Conservation (phyloP, 2,797 vertebrate genomes). For the Tamandua tetradactyla region DNA sequence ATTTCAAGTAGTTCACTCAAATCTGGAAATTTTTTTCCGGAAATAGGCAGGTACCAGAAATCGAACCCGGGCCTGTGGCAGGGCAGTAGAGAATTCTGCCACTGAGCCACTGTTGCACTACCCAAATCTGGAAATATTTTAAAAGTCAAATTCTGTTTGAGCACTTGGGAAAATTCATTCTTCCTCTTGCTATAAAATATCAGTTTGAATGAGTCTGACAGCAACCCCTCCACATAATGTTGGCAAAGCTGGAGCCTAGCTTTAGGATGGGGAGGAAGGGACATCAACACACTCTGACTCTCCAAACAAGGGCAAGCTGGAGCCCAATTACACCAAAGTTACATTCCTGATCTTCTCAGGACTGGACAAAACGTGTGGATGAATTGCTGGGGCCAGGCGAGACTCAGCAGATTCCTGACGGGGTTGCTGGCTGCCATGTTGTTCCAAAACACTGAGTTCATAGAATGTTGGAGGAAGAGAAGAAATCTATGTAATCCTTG, state of each 20-base stretch:
- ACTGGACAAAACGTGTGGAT: constrained; percentile 26
- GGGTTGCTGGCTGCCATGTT: too few species aligned
- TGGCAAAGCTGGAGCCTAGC: not conserved
- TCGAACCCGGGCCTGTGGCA: too few species aligned
- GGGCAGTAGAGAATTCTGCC: too few species aligned
- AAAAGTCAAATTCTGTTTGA: not conserved
- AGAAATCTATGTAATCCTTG: not conserved
- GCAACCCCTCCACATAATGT: not conserved
- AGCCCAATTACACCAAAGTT: constrained; percentile 82
- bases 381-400: not conserved
- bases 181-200: not conserved
- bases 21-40: too few species aligned
- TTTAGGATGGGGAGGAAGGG: not conserved
- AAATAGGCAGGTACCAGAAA: too few species aligned
- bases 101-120: too few species aligned
- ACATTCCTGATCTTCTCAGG: constrained; percentile 81
- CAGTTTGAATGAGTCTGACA: rapidly evolving
- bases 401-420: constrained; percentile 34
- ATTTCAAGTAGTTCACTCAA: not conserved
- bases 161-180: not conserved
- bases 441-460: too few species aligned
- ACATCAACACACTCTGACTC: rapidly evolving
- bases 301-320: not conserved
- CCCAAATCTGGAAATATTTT: not conserved
- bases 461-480: too few species aligned